These are phyloP conservation scores for Mesopsocus fuscifrons DNA, from an alignment of 2,888 invertebrate genomes.

Conservation along the genomic window DNA sequence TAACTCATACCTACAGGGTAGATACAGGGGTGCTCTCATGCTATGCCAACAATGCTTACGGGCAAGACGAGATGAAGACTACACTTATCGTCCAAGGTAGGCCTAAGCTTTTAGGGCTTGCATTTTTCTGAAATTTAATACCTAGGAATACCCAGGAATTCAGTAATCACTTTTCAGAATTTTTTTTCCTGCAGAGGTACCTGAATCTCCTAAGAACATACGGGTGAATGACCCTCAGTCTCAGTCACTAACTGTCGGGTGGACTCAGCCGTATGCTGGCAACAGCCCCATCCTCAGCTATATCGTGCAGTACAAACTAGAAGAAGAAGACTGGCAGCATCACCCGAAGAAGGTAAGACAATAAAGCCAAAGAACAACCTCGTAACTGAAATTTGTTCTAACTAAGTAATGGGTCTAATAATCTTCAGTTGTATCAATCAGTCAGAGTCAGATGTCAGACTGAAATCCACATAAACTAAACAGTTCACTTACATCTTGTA, in stretches of 20 bases:
- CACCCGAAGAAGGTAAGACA: slow-evolving; percentile 6
- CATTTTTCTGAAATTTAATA: too few species aligned
- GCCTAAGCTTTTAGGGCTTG: slow-evolving; percentile 15
- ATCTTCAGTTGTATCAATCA: too few species aligned
- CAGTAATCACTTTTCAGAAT: too few species aligned
- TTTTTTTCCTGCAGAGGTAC: slow-evolving; percentile 65
- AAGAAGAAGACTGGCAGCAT: slow-evolving; percentile 11
- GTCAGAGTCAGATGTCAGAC: too few species aligned
- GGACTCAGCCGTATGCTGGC: slow-evolving; percentile 78
- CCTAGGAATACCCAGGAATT: too few species aligned
- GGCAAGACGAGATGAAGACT: slow-evolving; percentile 77
- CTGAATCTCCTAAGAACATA: slow-evolving; percentile 75
- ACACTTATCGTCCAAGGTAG: slow-evolving; percentile 76
- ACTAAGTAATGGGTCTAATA: too few species aligned
- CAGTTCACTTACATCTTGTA: too few species aligned
- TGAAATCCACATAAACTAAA: too few species aligned
- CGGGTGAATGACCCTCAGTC: slow-evolving; percentile 71
- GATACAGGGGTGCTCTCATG: slow-evolving; percentile 82
- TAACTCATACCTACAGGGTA: slow-evolving; percentile 65
- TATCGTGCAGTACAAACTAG: slow-evolving; percentile 62
- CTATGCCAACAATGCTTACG: slow-evolving; percentile 73
- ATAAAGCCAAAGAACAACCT: too few species aligned
- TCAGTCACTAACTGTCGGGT: slow-evolving; percentile 63
- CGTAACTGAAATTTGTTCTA: too few species aligned
- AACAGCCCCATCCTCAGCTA: slow-evolving; percentile 78